Evolutionary conservation across 2,113 vertebrate genomes (phyloP).

Genomic region (Ceyx cyanopectus): DNA sequence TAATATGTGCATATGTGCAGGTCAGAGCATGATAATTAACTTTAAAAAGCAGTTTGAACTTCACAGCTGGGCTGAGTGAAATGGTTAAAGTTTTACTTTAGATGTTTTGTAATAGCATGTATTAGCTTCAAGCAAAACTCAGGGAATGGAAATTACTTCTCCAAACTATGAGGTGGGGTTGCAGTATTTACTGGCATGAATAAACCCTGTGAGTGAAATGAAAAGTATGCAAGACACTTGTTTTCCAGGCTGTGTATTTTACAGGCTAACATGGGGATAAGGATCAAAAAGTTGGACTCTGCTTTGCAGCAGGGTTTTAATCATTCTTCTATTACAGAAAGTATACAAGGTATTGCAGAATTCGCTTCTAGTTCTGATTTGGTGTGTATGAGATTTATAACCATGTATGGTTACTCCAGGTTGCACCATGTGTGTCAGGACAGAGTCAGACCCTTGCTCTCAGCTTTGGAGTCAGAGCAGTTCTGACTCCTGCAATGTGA

Average conservation of each 20-base stretch:
- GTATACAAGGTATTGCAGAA: not conserved
- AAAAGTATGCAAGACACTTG: conserved; percentile 56
- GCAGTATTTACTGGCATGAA: conserved; percentile 53
- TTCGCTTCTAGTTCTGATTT: conserved; percentile 3
- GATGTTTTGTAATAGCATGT: conserved; percentile 58
- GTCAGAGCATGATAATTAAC: conserved; percentile 52
- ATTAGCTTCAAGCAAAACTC: conserved; percentile 51
- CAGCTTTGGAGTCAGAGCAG: fast-evolving
- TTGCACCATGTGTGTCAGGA: not conserved
- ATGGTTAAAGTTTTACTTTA: conserved; percentile 58
- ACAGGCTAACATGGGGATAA: not conserved
- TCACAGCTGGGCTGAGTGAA: conserved; percentile 58
- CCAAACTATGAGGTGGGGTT: conserved; percentile 55
- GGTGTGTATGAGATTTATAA: not conserved
- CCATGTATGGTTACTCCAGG: not conserved
- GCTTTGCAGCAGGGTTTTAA: not conserved
- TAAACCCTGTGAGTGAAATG: conserved; percentile 51
- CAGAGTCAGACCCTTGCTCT: not conserved
- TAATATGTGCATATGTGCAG: conserved; percentile 27
- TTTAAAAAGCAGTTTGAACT: conserved; percentile 60
- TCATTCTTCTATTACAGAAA: not conserved
- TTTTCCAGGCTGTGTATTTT: conserved; percentile 14
- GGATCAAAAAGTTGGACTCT: not conserved
- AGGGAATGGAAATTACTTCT: conserved; percentile 68
- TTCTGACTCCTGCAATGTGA: not conserved